phyloP scores from a whole-genome alignment of 2,888 invertebrate species.

The Griposia aprilina region DNA sequence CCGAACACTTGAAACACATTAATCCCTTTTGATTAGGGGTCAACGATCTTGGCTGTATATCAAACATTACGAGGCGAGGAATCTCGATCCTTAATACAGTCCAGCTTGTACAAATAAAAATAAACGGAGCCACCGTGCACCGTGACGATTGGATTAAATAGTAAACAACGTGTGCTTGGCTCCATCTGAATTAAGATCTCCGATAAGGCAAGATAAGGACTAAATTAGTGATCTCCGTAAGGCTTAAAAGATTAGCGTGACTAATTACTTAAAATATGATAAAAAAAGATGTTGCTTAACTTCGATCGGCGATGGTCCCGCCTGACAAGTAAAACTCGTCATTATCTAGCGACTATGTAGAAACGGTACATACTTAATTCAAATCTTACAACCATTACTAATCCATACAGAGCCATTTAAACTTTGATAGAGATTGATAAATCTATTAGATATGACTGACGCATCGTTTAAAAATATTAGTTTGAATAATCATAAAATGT shows the following conservation, averaged over 20 bases:
- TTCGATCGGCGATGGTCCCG: slow-evolving; percentile 34
- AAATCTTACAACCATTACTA: slow-evolving; percentile 66
- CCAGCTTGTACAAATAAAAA: slow-evolving; percentile 77
- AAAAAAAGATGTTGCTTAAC: slow-evolving; percentile 56
- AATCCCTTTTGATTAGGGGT: slow-evolving; percentile 87
- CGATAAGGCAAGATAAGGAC: slow-evolving; percentile 71
- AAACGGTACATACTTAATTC: slow-evolving; percentile 68
- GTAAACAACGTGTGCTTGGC: slow-evolving; percentile 74
- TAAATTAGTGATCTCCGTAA: slow-evolving; percentile 40
- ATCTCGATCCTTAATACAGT: slow-evolving; percentile 80
- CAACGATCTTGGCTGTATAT: slow-evolving; percentile 81
- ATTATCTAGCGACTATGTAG: slow-evolving; percentile 60
- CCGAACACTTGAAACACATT: slow-evolving; percentile 87
- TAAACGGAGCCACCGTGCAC: slow-evolving; percentile 75
- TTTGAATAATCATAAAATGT: slow-evolving; percentile 49
- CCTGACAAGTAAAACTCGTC: slow-evolving; percentile 55
- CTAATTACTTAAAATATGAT: slow-evolving; percentile 60
- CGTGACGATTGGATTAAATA: slow-evolving; percentile 76
- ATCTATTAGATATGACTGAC: slow-evolving; percentile 66
- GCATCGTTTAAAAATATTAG: slow-evolving; percentile 52
- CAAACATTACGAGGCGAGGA: slow-evolving; percentile 78
- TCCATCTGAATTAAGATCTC: slow-evolving; percentile 76
- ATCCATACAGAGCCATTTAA: slow-evolving; percentile 62
- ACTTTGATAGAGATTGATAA: slow-evolving; percentile 67
- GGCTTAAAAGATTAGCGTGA: slow-evolving; percentile 54